Conservation (phyloP, 2,113 vertebrate genomes). For the Percopsis transmontana region DNA sequence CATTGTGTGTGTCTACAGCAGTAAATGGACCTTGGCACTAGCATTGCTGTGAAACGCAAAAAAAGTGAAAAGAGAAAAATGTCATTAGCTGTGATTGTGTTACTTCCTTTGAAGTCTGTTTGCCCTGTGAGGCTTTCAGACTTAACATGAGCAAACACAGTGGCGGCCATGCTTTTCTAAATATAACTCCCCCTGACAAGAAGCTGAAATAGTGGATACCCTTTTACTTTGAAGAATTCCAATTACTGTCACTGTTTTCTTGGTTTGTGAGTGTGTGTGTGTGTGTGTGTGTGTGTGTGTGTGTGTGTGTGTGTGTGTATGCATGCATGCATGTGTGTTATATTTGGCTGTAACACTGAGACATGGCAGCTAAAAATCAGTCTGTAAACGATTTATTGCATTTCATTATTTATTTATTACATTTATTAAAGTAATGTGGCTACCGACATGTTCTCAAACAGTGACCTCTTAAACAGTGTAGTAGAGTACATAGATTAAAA, state of each 20-base stretch:
- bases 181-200: conserved; percentile 75
- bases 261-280: conserved; percentile 25
- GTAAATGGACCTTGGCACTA: too few relatives aligned
- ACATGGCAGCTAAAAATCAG: not conserved
- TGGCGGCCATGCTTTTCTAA: conserved; percentile 69
- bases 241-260: conserved; percentile 72
- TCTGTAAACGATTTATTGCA: too few relatives aligned
- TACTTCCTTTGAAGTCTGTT: conserved; percentile 55
- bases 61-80: conserved; percentile 49
- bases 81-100: conserved; percentile 57
- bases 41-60: conserved; percentile 28
- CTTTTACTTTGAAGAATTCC: conserved; percentile 76
- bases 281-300: conserved; percentile 20
- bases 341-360: too few relatives aligned
- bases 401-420: not conserved
- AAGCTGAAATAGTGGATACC: conserved; percentile 66
- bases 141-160: conserved; percentile 61
- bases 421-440: not conserved
- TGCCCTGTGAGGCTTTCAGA: conserved; percentile 66
- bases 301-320: conserved; percentile 11
- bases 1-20: too few relatives aligned
- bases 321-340: conserved; percentile 12
- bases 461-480: too few relatives aligned
- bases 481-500: too few relatives aligned
- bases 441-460: not conserved